Evolutionary conservation across 2,888 invertebrate species (phyloP), one percentile per base, ranked within the genome.

Genomic region (Hofmannophila pseudospretella): DNA sequence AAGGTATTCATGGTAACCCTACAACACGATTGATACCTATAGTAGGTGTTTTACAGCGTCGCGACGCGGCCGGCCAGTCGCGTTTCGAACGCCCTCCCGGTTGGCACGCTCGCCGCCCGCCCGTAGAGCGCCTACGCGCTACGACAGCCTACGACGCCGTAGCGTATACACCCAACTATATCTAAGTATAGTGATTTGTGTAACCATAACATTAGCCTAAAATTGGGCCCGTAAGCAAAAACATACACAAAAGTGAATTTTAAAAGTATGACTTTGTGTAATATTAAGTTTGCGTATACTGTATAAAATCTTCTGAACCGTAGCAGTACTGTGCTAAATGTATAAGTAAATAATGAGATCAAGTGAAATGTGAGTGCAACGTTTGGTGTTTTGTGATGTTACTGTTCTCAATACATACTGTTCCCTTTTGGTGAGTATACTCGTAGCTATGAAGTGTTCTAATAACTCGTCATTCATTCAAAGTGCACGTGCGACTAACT

Each of bases 81-180:
- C 58, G 62, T 58, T 54, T 55, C 63, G 73, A 43, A 61, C 61
- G 52, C 54, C 58, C 49, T 43, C 41, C 47, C 42, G 60, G 26
- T 41, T 40, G 45, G 39, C 58, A 72, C 72, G 71, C 30, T 26
- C 37, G 12, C 34, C 29, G 37, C 28, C 16, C 38, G 42, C 44
- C 46, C 53, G 41, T 19, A 45, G 45, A 42, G 58, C 49, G 51
- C 51, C 40, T 37, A 38, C 39, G 39, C 34, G 52, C 68, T 68
- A 72, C 74, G 66, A 56, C 64, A 67, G 54, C 54, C 57, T 62
- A 67, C 59, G 38, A 38, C 54, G 52, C 46, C 64, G 71, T 64
- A 67, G 63, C 54, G 16, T 9, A 29, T 2, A 11, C n/a, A 13
- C 14, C 7, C 14, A 19, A 28, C 9, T 28, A 23, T 16, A 16